A percentile compares a stretch with the other conserved stretches of the same genome.
These are phyloP conservation scores for Nomada lathburiana DNA, from an alignment of 2,888 invertebrate species.

Conservation along the genomic window DNA sequence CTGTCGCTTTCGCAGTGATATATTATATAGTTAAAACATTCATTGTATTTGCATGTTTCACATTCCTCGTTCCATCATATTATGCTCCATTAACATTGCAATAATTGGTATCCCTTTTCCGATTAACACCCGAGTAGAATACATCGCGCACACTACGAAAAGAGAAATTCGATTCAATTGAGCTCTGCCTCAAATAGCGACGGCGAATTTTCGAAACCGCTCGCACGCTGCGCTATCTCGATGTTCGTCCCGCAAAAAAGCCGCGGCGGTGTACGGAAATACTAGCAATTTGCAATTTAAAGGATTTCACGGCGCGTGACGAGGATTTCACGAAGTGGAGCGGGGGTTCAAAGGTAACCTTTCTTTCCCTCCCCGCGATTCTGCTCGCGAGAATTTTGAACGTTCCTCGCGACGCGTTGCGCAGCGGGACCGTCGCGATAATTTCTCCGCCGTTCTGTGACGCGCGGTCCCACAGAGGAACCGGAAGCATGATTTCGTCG, in stretches of 20 bases:
- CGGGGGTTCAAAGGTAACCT: not conserved
- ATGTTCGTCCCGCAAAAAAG: not conserved
- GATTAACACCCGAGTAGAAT: no score
- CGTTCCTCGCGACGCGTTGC: not conserved
- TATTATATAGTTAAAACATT: no score
- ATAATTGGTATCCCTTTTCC: no score
- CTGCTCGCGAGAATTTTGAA: not conserved
- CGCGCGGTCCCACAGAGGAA: conserved; percentile 19
- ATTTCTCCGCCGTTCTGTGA: conserved; percentile 37
- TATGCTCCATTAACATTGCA: no score
- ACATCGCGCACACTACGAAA: no score
- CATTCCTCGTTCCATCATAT: not conserved
- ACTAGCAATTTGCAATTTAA: conserved; percentile 23
- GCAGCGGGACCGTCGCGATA: conserved; percentile 22
- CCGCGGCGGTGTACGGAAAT: not conserved
- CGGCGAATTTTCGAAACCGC: not conserved
- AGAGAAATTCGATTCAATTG: not conserved
- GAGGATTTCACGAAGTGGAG: conserved; percentile 8
- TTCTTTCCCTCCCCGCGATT: not conserved
- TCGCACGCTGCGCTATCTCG: not conserved
- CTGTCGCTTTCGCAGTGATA: no score
- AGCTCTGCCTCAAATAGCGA: not conserved
- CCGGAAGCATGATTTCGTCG: conserved; percentile 59
- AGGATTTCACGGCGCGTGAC: conserved; percentile 16
- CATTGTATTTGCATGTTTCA: no score